Base-by-base conservation (phyloP, 2,797 vertebrate species). In the Manis javanica region DNA sequence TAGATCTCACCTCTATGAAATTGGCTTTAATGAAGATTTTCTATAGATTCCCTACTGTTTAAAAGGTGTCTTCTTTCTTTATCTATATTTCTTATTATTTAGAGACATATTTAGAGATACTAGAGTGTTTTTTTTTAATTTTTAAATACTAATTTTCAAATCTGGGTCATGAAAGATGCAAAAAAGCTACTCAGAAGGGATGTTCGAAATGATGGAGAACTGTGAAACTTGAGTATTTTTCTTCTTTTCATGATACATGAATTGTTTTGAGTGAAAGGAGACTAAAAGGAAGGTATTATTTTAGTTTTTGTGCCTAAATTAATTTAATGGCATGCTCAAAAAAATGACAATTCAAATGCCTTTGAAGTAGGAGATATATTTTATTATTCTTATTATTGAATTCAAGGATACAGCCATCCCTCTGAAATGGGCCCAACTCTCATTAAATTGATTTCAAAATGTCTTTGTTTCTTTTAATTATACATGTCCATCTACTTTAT, bases 391-490 rank as follows among this genome's bases (percentile, higher is more conserved):
- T 87, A 82, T 42, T 61, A 81, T 39, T 51, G 29, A 34, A 77
- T 37, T 71, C 11, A 19, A 64, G 24, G 16, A 74, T 12, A 93
- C 6, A 81, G 49, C 5, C 61, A 49, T 72, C 24, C 66, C n/a
- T 77, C 46, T 5, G 37, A 87, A 93, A 85, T 68, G 53, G 68
- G 66, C 8, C 68, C 7, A 24, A 46, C 69, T 92, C 49, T 91
- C 79, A 89, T 91, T 86, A 82, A 88, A 82, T 37, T 82, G 34
- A 94, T 89, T 83, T 89, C 69, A 87, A 77, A 82, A n/a, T 39
- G 24, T 75, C 51, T 95, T 69, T 82, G 29, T 97, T 78, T 81
- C 89, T 85, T 97, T 94, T 51, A 63, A 86, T 95, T 96, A 63
- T 64, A 93, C n/a, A 63, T 59, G 53, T 71, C 86, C 34, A 59